These are phyloP conservation scores for Gila robusta DNA, from an alignment of 2,797 vertebrate genomes.

Conservation along the genomic window DNA sequence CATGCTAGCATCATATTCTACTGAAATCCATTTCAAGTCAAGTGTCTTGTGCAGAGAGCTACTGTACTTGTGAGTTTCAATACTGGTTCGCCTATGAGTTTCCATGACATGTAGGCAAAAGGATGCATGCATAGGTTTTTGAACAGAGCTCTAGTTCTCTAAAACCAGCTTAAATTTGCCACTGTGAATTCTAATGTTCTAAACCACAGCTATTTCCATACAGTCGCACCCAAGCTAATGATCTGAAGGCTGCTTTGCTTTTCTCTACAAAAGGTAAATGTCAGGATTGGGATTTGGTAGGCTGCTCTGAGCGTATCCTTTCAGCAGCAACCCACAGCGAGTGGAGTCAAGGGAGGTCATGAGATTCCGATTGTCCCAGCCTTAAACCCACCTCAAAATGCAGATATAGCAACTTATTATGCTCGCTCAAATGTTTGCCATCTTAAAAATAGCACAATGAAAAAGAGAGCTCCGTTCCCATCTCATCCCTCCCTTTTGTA, in stretches of 20 bases:
- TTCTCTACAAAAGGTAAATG: constrained; percentile 35
- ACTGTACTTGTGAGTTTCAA: background rate
- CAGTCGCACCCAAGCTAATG: constrained; percentile 20
- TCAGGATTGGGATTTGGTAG: constrained; percentile 41
- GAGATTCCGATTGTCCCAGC: constrained; percentile 30
- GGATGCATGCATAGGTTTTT: background rate
- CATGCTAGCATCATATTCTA: background rate
- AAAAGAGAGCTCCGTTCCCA: constrained; percentile 62
- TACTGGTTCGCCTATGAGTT: background rate
- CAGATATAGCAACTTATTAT: constrained; percentile 68
- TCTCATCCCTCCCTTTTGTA: constrained; percentile 68
- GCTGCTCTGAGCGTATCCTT: constrained; percentile 12
- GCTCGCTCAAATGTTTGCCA: constrained; percentile 58
- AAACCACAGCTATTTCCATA: constrained; percentile 1
- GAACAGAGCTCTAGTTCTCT: constrained; percentile 22
- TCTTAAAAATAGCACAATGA: constrained; percentile 70
- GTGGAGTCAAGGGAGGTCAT: constrained; percentile 37
- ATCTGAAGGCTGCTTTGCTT: constrained; percentile 36
- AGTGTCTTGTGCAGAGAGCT: background rate
- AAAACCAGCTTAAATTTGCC: constrained; percentile 24
- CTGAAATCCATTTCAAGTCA: background rate
- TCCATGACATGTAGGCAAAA: background rate
- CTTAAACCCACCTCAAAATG: constrained; percentile 38
- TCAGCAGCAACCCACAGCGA: constrained; percentile 22
- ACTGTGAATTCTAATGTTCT: constrained; percentile 39